Conservation (phyloP, 2,888 invertebrate genomes). For the Pristionchus japonicus region DNA sequence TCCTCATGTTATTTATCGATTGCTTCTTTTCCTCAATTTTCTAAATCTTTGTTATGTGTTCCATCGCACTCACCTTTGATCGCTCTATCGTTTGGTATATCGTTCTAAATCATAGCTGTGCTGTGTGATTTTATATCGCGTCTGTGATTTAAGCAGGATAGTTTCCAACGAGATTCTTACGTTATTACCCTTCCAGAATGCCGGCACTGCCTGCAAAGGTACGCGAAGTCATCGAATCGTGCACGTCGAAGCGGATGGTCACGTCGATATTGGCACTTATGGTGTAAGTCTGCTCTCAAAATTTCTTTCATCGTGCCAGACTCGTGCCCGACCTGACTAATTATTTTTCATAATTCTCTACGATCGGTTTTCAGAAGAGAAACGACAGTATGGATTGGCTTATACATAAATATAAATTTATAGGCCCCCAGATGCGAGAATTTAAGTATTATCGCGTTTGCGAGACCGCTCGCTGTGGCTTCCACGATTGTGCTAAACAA, state of each 20-base stretch:
- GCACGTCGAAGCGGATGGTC: constrained; percentile 43
- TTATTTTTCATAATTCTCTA: too few species aligned
- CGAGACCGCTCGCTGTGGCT: too few species aligned
- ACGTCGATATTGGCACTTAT: constrained; percentile 37
- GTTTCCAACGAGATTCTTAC: background rate
- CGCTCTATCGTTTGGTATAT: background rate
- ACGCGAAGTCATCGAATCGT: constrained; percentile 36
- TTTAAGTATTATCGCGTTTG: too few species aligned
- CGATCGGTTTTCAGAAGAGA: too few species aligned
- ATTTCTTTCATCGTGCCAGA: too few species aligned
- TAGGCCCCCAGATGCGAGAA: too few species aligned
- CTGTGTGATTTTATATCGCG: background rate
- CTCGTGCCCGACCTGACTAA: too few species aligned
- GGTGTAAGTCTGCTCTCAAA: constrained; percentile 20
- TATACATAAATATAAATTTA: too few species aligned
- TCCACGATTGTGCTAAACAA: too few species aligned
- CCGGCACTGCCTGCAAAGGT: constrained; percentile 15
- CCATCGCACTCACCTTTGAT: background rate
- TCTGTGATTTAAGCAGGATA: background rate
- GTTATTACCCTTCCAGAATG: background rate
- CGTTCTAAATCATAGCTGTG: background rate
- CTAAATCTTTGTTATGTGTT: background rate
- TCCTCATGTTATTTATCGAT: background rate
- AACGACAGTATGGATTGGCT: too few species aligned
- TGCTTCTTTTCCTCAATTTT: background rate